phyloP scores from a whole-genome alignment of 2,888 invertebrate genomes.

The Folsomia manolachei region DNA sequence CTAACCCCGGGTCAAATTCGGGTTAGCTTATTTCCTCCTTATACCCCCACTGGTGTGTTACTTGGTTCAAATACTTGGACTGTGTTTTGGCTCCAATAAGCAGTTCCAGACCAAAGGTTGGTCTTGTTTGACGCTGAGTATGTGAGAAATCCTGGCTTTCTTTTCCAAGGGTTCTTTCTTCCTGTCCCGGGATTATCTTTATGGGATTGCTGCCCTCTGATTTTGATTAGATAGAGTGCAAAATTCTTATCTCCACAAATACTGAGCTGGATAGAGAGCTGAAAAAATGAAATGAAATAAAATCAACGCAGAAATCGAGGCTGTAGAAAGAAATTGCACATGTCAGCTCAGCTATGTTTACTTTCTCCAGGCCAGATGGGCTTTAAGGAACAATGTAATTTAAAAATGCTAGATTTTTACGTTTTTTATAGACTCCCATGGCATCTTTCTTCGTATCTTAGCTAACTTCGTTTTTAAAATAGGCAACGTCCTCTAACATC shows the following conservation, averaged over 20 bases:
- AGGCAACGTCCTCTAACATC: no score
- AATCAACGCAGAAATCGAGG: constrained; percentile 11
- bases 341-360: not conserved
- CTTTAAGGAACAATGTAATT: no score
- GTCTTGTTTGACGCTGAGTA: no score
- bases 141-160: not conserved
- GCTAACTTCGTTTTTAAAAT: no score
- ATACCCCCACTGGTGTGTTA: not conserved
- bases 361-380: no score
- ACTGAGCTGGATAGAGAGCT: no score
- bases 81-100: not conserved
- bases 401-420: no score
- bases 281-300: not conserved
- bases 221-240: constrained; percentile 26
- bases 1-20: not conserved
- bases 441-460: no score
- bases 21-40: not conserved
- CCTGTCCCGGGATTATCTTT: constrained; percentile 13
- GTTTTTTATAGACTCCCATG: no score
- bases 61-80: no score
- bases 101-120: not conserved
- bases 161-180: not conserved
- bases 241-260: constrained; percentile 17
- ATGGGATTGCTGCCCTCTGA: constrained; percentile 16
- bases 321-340: not conserved